Evolutionary conservation across 2,888 invertebrate genomes (phyloP).

Genomic region (Trimorus sp.): DNA sequence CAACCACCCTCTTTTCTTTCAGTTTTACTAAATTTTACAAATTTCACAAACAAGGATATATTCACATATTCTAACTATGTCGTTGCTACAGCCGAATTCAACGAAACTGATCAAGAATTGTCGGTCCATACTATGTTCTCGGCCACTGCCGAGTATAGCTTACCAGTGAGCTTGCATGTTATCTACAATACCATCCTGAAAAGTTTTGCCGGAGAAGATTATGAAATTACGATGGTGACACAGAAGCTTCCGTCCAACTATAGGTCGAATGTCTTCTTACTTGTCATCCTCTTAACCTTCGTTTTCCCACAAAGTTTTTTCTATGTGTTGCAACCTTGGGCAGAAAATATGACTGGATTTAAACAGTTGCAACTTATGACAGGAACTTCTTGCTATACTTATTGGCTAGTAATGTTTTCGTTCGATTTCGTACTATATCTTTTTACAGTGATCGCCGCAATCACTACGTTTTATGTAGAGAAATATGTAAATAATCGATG

Average conservation of each 20-base stretch:
- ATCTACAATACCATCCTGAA: slow-evolving; percentile 82
- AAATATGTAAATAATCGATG: too few species aligned
- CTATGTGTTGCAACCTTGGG: slow-evolving; percentile 85
- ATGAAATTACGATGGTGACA: slow-evolving; percentile 72
- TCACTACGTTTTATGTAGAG: too few species aligned
- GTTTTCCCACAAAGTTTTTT: slow-evolving; percentile 81
- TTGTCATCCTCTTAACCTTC: slow-evolving; percentile 68
- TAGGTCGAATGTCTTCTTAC: too few species aligned
- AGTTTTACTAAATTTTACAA: slow-evolving; percentile 81
- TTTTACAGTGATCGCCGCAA: slow-evolving; percentile 71
- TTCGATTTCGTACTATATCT: slow-evolving; percentile 83
- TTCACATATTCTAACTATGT: slow-evolving; percentile 82
- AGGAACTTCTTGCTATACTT: slow-evolving; percentile 84
- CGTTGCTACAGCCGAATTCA: slow-evolving; percentile 83
- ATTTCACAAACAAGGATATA: slow-evolving; percentile 76
- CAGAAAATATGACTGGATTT: slow-evolving; percentile 85
- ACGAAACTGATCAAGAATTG: slow-evolving; percentile 64
- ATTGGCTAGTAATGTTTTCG: slow-evolving; percentile 85
- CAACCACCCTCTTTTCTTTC: slow-evolving; percentile 68
- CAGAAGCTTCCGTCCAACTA: too few species aligned
- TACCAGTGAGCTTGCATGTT: slow-evolving; percentile 83
- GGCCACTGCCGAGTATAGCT: slow-evolving; percentile 83
- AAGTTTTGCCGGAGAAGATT: slow-evolving; percentile 69
- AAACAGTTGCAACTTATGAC: slow-evolving; percentile 87
- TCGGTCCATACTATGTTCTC: slow-evolving; percentile 82